Conservation (phyloP, 2,113 vertebrate genomes). For the Syngnathus floridae region DNA sequence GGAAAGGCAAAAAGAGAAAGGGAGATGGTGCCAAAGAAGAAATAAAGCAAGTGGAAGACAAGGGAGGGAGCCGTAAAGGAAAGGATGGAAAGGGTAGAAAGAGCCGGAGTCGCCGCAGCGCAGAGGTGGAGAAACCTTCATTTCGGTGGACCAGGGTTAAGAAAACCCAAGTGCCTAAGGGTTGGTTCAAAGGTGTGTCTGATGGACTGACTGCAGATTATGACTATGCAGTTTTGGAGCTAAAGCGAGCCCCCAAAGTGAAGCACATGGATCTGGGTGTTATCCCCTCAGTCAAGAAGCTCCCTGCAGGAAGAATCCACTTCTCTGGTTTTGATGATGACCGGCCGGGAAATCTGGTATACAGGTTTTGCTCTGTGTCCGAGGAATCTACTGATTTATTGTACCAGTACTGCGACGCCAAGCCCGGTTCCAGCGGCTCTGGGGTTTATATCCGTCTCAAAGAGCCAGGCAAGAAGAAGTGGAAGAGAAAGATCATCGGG, state of each 20-base stretch:
- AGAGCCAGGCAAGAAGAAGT: slow-evolving; percentile 82
- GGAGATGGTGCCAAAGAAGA: slow-evolving; percentile 55
- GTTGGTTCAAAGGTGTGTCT: slow-evolving; percentile 81
- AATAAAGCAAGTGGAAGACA: slow-evolving; percentile 38
- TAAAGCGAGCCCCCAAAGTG: slow-evolving; percentile 84
- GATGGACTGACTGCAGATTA: slow-evolving; percentile 80
- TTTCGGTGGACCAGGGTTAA: slow-evolving; percentile 94
- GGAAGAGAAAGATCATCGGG: slow-evolving; percentile 91
- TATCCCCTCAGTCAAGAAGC: slow-evolving; percentile 79
- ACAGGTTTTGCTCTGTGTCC: slow-evolving; percentile 90
- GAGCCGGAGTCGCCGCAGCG: slow-evolving; percentile 55
- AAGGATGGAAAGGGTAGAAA: slow-evolving; percentile 55
- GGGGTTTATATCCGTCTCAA: slow-evolving; percentile 92
- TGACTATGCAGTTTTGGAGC: slow-evolving; percentile 88
- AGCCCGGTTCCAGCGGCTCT: slow-evolving; percentile 86
- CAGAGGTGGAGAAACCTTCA: slow-evolving; percentile 68
- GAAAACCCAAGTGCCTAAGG: slow-evolving; percentile 86
- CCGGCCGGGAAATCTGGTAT: slow-evolving; percentile 82
- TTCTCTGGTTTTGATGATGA: slow-evolving; percentile 96
- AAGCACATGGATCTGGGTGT: slow-evolving; percentile 88
- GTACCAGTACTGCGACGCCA: slow-evolving; percentile 92
- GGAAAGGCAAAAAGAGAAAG: slow-evolving; percentile 61
- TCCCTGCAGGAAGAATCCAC: slow-evolving; percentile 88
- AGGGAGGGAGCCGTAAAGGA: slow-evolving; percentile 53
- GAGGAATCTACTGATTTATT: slow-evolving; percentile 88